Evolutionary conservation across 2,113 vertebrate genomes (phyloP), one percentile per base, ranked within the genome.

Genomic region (Laticauda colubrina): DNA sequence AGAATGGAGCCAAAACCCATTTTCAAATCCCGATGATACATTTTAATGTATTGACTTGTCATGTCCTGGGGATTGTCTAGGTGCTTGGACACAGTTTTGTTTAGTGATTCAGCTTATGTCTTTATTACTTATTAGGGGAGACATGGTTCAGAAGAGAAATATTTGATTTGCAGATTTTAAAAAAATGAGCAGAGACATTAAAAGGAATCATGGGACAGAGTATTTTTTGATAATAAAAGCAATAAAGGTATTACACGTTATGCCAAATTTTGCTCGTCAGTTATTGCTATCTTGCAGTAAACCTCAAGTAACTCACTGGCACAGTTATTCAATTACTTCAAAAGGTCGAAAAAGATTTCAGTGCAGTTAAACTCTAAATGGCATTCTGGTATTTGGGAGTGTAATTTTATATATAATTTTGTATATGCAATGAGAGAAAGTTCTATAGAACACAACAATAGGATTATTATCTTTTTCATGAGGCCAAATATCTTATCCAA

Each of bases 1-100:
- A 95, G 92, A 93, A 94, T 95, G 92, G 81, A 94, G 96, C 88
- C 95, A 95, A 96, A 95, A 96, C 88, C 90, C 85, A 93, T 96
- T 96, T 95, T 93, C 85, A 90, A 93, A 92, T 95, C 0, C 0
- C 93, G 81, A 94, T 92, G 86, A 95, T 87, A 93, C 92, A 90
- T 94, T 95, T 91, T 95, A 94, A 94, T 94, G 90, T 92, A 94
- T 90, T 87, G 29, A n/a, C 93, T 81, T 92, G 34, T 3, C 89
- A 81, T 18, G 34, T 89, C 94, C 24, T 54, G 94, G 90, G 26
- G 90, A 91, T 48, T 0, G 0, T 1, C 4, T 2, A 90, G n/a
- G 56, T 64, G 75, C 81, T 81, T 85, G 90, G 94, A 88, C 53
- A 85, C 81, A 48, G 26, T 93, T 93, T 89, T 90, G 86, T 91